Percentiles rank a stretch among this genome's conserved stretches.
Conservation (phyloP, 2,797 vertebrate genomes). For the Intellagama lesueurii region DNA sequence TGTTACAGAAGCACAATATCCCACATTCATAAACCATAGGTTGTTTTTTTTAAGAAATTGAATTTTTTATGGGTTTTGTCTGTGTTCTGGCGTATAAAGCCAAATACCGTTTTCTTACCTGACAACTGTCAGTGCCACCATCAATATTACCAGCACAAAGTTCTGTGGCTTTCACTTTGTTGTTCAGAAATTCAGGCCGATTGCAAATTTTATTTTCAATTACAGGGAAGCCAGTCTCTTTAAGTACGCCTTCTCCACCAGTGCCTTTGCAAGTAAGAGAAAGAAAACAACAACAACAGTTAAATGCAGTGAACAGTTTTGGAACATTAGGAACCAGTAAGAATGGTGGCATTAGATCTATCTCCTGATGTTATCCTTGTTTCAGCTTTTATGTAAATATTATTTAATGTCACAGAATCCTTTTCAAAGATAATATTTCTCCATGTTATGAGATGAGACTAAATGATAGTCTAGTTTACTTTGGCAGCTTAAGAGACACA, state of each 20-base stretch:
- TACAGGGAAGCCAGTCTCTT: slow-evolving; percentile 93
- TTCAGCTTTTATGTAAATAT: too few species aligned
- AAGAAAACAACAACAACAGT: background rate
- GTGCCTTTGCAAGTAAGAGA: slow-evolving; percentile 79
- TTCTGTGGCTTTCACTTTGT: slow-evolving; percentile 82
- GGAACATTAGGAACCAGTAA: background rate
- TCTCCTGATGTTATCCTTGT: too few species aligned
- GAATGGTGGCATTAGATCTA: background rate
- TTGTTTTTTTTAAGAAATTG: too few species aligned
- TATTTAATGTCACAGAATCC: too few species aligned
- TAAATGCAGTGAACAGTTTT: background rate
- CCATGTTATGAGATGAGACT: too few species aligned
- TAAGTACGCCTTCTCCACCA: slow-evolving; percentile 82
- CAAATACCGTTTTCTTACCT: slow-evolving; percentile 79
- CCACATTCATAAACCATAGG: too few species aligned
- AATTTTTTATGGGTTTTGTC: too few species aligned
- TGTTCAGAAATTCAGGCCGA: slow-evolving; percentile 83
- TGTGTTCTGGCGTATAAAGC: background rate
- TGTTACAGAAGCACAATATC: too few species aligned
- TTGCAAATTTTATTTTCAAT: slow-evolving; percentile 96
- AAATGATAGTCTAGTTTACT: too few species aligned
- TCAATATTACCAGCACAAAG: slow-evolving; percentile 92
- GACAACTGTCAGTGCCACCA: slow-evolving; percentile 91
- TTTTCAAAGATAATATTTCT: too few species aligned
- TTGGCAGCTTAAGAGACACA: too few species aligned